Conservation (phyloP, 2,113 vertebrate genomes). For the Leptosomus discolor region DNA sequence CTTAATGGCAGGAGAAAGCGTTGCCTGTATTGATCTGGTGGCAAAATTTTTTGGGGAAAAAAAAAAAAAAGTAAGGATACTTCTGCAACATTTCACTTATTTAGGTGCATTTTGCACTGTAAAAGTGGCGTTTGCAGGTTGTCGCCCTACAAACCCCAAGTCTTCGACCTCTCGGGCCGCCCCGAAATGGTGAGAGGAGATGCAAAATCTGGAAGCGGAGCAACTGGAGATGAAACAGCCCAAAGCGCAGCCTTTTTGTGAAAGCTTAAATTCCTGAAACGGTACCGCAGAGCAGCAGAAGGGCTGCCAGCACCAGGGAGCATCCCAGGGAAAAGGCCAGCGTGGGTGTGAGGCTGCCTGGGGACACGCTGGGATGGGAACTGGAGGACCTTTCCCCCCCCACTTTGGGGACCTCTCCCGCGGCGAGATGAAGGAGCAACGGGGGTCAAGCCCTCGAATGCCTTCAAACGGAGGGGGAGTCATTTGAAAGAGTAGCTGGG, state of each 20-base stretch:
- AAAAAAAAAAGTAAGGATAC: neutral
- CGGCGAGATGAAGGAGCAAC: neutral
- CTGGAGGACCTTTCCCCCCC: neutral
- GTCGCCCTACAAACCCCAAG: neutral
- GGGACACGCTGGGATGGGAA: neutral
- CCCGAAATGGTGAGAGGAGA: fast-evolving
- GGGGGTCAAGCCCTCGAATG: neutral
- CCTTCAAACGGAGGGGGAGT: neutral
- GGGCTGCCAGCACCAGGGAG: neutral
- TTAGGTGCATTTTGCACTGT: neutral
- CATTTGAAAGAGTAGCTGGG: too few relatives aligned
- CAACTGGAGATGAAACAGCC: fast-evolving
- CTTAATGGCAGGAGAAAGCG: neutral
- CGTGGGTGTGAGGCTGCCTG: neutral
- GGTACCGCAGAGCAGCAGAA: neutral
- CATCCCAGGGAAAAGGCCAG: neutral
- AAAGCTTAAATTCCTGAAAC: fast-evolving
- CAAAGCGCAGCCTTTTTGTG: neutral
- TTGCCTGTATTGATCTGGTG: fast-evolving
- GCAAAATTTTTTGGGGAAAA: too few relatives aligned
- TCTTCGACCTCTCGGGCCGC: fast-evolving
- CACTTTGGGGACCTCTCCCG: neutral
- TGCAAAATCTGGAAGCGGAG: neutral
- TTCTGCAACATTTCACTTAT: neutral
- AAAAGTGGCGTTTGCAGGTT: fast-evolving